Evolutionary conservation across 1,140 invertebrate species (phyloP).

Genomic region (Reticulitermes speratus): DNA sequence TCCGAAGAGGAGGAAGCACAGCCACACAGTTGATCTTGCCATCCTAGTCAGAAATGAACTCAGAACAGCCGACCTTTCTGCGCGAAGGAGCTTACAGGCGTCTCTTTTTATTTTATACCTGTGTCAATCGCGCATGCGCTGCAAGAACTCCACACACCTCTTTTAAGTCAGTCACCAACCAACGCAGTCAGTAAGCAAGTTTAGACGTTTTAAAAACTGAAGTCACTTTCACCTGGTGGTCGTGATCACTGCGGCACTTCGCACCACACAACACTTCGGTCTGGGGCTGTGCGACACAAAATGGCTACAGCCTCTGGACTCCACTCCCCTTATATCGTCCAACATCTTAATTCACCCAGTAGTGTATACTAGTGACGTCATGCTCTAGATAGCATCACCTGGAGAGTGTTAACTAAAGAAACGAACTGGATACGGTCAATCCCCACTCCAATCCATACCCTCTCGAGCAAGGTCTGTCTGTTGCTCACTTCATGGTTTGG

Average conservation of each 20-base stretch:
- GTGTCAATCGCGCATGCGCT: constrained; percentile 19
- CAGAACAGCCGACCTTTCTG: constrained; percentile 18
- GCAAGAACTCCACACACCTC: background rate
- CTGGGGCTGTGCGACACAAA: background rate
- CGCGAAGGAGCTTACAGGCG: constrained; percentile 10
- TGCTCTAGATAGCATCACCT: background rate
- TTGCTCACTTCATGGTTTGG: background rate
- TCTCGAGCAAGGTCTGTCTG: background rate
- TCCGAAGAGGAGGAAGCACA: constrained; percentile 22
- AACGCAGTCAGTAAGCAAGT: background rate
- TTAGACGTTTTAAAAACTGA: background rate
- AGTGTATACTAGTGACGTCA: background rate
- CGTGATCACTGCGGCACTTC: background rate
- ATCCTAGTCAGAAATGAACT: constrained; percentile 16
- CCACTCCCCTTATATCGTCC: background rate
- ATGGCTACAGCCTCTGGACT: constrained; percentile 1
- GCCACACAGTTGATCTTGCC: constrained; percentile 21
- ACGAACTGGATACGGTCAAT: background rate
- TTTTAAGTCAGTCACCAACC: background rate
- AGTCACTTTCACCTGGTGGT: background rate
- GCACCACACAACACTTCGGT: background rate
- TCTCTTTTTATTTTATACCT: constrained; percentile 27
- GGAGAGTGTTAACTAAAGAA: background rate
- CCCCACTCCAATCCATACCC: background rate
- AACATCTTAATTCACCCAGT: background rate